Conservation (phyloP, 2,888 invertebrate species). For the Standfussiana lucernea region DNA sequence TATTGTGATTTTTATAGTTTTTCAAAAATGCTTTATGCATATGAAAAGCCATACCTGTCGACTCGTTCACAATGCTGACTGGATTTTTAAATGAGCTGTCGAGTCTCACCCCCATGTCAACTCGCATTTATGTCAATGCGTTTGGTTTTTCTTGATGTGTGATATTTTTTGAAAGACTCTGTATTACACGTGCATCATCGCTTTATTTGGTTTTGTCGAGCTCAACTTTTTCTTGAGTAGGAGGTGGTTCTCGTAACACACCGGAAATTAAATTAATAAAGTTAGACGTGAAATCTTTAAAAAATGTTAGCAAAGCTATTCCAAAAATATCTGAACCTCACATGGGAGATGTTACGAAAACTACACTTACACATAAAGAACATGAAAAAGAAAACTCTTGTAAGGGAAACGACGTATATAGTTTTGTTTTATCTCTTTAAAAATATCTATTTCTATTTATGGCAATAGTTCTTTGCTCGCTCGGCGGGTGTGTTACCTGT, state of each 20-base stretch:
- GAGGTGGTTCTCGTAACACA: background rate
- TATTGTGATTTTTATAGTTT: constrained; percentile 48
- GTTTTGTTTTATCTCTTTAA: constrained; percentile 36
- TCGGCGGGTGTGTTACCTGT: constrained; percentile 59
- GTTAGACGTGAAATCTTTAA: background rate
- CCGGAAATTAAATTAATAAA: background rate
- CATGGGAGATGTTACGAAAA: background rate
- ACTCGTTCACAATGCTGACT: constrained; percentile 70
- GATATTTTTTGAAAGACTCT: background rate
- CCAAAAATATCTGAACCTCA: background rate
- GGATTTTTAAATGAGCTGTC: constrained; percentile 77
- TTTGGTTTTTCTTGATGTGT: constrained; percentile 35
- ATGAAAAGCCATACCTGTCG: constrained; percentile 69
- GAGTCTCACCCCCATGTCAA: constrained; percentile 59
- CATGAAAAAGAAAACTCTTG: constrained; percentile 44
- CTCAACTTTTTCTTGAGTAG: background rate
- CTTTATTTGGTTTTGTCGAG: background rate
- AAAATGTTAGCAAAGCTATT: background rate
- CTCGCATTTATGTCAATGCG: constrained; percentile 61
- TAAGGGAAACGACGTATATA: constrained; percentile 50
- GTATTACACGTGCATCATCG: background rate
- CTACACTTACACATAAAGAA: constrained; percentile 1
- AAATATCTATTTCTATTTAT: constrained; percentile 56
- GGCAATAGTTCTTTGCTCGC: constrained; percentile 36
- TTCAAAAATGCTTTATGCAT: constrained; percentile 59